Evolutionary conservation across 2,888 invertebrate genomes (phyloP).

Genomic region (Flabesymbios commensalis): DNA sequence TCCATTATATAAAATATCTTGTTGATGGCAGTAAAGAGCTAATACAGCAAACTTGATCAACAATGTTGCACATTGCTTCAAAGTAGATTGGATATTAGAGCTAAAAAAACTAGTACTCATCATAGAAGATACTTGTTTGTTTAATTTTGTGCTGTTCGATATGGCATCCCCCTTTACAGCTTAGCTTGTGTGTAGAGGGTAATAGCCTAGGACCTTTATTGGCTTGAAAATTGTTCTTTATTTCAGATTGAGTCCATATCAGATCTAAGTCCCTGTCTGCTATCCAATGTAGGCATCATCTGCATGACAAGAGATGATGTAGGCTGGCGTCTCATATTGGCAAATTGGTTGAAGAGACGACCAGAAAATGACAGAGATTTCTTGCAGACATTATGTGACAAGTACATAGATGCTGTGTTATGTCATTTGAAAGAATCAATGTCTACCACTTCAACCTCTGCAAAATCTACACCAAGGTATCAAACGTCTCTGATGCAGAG

Average conservation of each 20-base stretch:
- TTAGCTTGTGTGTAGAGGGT: too few species aligned
- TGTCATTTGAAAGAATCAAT: conserved; percentile 9
- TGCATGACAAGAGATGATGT: conserved; percentile 52
- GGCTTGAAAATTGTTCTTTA: background rate
- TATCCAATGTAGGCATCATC: conserved; percentile 55
- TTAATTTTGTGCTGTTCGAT: too few species aligned
- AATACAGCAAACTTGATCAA: too few species aligned
- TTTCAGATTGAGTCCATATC: conserved; percentile 49
- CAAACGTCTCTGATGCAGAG: conserved; percentile 38
- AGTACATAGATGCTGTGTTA: conserved; percentile 12
- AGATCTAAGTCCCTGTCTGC: conserved; percentile 50
- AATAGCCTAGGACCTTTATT: too few species aligned
- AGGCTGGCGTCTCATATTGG: conserved; percentile 56
- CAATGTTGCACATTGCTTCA: too few species aligned
- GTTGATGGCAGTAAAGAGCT: too few species aligned
- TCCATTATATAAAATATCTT: too few species aligned
- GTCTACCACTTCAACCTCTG: background rate
- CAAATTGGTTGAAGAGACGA: conserved; percentile 55
- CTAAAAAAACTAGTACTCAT: too few species aligned
- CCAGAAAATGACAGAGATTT: conserved; percentile 45
- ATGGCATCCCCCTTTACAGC: too few species aligned
- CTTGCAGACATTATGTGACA: conserved; percentile 37
- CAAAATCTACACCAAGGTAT: too few species aligned
- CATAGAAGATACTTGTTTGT: too few species aligned
- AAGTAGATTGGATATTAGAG: too few species aligned